Conservation (phyloP, 2,113 vertebrate species). For the Varanus komodoensis region DNA sequence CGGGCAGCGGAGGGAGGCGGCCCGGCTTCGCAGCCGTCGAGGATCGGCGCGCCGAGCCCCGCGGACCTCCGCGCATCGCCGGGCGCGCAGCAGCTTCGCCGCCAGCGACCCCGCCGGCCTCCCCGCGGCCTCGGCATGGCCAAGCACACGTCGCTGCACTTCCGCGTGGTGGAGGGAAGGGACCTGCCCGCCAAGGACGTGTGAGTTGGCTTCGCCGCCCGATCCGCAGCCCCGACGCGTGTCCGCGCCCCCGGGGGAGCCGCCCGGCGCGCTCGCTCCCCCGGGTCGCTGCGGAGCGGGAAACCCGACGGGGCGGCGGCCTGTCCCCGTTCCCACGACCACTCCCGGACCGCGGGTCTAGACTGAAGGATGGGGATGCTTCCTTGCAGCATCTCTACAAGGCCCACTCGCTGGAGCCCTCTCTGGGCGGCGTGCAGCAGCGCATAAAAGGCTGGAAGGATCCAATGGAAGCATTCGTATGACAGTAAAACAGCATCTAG, state of each 20-base stretch:
- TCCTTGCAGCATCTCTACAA: no score
- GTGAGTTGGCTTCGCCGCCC: constrained; percentile 75
- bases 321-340: background rate
- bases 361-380: background rate
- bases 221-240: background rate
- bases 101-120: background rate
- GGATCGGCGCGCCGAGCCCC: background rate
- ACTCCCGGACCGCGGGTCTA: background rate
- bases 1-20: no score
- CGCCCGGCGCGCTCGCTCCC: background rate
- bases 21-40: background rate
- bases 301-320: background rate
- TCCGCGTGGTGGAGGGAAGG: constrained; percentile 90
- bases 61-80: background rate
- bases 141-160: constrained; percentile 86
- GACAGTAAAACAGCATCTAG: no score
- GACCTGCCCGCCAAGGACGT: constrained; percentile 92
- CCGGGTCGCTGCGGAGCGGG: background rate
- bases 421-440: no score
- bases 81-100: background rate
- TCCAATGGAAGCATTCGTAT: no score
- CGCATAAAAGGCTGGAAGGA: no score
- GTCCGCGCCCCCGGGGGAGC: background rate
- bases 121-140: constrained; percentile 72
- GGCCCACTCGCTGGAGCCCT: no score